Conservation (phyloP, 2,797 vertebrate species). For the Danio tinwini region DNA sequence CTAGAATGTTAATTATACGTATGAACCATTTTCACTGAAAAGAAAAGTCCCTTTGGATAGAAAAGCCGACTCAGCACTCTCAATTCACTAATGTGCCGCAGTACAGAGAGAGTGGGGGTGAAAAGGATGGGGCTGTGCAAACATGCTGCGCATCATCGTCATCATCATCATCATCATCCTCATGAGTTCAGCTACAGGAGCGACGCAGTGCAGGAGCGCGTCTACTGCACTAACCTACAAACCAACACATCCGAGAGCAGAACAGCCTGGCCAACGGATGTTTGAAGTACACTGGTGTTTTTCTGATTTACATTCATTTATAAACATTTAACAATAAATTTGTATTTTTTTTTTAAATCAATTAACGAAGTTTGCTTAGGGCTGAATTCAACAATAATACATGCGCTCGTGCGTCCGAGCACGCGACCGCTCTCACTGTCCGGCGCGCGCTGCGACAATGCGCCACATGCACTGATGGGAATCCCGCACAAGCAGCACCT, state of each 20-base stretch:
- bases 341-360: too few relatives aligned
- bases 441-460: conserved; percentile 63
- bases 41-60: background rate
- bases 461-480: conserved; percentile 69
- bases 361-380: background rate
- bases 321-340: background rate
- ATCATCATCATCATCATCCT: conserved; percentile 64
- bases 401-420: conserved; percentile 27
- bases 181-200: conserved; percentile 71
- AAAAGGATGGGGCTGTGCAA: conserved; percentile 23
- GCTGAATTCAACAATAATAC: background rate
- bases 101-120: background rate
- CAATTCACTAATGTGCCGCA: conserved; percentile 16
- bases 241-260: conserved; percentile 9
- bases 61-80: background rate
- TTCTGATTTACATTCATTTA: background rate
- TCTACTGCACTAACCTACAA: conserved; percentile 64
- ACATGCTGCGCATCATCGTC: conserved; percentile 35
- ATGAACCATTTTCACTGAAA: background rate
- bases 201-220: conserved; percentile 75
- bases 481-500: conserved; percentile 21
- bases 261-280: background rate
- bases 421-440: conserved; percentile 30
- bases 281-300: background rate
- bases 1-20: background rate